These are phyloP conservation scores for Aspidoscelis tigris DNA, from an alignment of 2,113 vertebrate species.

Conservation along the genomic window DNA sequence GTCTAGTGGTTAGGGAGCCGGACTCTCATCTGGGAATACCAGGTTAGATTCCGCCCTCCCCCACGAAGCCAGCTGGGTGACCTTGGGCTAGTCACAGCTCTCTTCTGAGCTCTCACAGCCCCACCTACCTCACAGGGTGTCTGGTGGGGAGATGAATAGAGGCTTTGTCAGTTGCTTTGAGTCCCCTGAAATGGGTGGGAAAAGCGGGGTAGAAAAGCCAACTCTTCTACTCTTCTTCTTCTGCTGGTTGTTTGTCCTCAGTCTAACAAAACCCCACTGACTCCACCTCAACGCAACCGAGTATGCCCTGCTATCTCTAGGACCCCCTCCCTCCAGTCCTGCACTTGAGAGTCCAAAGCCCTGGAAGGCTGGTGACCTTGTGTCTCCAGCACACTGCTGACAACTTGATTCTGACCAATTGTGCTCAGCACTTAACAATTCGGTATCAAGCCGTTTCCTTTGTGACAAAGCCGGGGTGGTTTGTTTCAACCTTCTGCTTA, in stretches of 20 bases:
- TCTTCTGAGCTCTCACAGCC: too few relatives aligned
- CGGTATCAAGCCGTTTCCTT: constrained; percentile 4
- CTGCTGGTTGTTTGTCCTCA: background rate
- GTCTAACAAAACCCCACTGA: background rate
- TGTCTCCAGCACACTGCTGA: background rate
- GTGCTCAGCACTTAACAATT: background rate
- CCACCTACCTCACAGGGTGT: too few relatives aligned
- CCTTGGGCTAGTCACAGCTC: too few relatives aligned
- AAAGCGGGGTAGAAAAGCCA: too few relatives aligned
- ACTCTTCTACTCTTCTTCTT: too few relatives aligned
- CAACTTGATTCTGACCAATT: constrained; percentile 31
- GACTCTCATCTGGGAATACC: too few relatives aligned
- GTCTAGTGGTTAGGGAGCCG: too few relatives aligned
- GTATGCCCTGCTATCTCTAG: background rate
- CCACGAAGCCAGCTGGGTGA: too few relatives aligned
- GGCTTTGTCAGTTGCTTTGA: too few relatives aligned
- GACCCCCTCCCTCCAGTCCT: background rate
- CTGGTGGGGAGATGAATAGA: too few relatives aligned
- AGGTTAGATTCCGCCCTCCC: too few relatives aligned
- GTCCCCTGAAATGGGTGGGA: too few relatives aligned
- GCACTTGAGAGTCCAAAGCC: background rate
- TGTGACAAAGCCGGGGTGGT: constrained; percentile 16
- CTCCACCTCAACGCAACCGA: background rate
- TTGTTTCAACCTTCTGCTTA: constrained; percentile 22
- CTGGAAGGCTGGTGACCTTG: background rate